Conservation (phyloP, 2,797 vertebrate species). For the Hybognathus amarus region DNA sequence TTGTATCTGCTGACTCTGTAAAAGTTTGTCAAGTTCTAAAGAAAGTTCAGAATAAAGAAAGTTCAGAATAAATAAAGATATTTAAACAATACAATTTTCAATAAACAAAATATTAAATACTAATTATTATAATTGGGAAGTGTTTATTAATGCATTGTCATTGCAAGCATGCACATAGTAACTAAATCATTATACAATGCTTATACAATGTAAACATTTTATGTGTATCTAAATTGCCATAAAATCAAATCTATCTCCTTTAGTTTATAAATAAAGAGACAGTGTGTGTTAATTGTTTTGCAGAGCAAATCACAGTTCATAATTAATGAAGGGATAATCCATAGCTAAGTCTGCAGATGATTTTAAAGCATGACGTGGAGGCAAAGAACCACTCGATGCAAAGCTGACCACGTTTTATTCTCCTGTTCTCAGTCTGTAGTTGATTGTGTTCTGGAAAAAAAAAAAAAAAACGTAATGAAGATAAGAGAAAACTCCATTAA, state of each 20-base stretch:
- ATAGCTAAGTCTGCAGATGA: background rate
- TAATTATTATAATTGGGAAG: background rate
- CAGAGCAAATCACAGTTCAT: background rate
- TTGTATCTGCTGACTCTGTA: background rate
- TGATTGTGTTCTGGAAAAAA: background rate
- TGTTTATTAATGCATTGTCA: background rate
- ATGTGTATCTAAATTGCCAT: background rate
- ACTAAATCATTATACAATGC: background rate
- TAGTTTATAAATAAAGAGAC: background rate
- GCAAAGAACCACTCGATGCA: no score
- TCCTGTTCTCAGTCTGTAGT: conserved; percentile 3
- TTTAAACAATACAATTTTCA: background rate
- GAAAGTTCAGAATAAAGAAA: background rate
- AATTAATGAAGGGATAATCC: background rate
- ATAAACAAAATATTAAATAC: background rate
- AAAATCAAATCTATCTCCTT: background rate
- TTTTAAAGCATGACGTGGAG: background rate
- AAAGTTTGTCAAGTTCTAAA: background rate
- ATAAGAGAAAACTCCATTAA: background rate
- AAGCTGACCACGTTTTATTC: background rate
- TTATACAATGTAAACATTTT: background rate
- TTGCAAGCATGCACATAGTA: background rate
- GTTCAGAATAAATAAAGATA: background rate
- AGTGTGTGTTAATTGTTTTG: background rate
- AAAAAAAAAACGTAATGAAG: background rate